phyloP scores from a whole-genome alignment of 2,888 invertebrate species.

The Steromphala cineraria region DNA sequence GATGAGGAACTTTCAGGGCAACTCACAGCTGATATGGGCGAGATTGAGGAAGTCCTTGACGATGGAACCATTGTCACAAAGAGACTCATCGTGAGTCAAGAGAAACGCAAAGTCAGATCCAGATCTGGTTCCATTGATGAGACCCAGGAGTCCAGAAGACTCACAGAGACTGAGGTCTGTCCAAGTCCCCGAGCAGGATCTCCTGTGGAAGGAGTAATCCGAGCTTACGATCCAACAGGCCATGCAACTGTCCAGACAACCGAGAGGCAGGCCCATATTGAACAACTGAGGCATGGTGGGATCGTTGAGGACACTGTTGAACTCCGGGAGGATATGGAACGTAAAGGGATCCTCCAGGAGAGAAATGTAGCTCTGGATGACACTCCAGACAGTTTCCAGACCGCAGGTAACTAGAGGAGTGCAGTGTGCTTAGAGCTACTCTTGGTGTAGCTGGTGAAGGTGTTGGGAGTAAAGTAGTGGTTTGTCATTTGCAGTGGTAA shows the following conservation, averaged over 20 bases:
- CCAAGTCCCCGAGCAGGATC: constrained; percentile 49
- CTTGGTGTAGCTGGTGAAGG: too few relatives aligned
- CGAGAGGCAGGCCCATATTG: constrained; percentile 41
- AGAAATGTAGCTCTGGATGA: constrained; percentile 59
- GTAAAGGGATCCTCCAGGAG: constrained; percentile 38
- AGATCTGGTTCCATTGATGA: constrained; percentile 54
- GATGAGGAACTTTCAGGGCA: constrained; percentile 31
- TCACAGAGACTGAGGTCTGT: constrained; percentile 27
- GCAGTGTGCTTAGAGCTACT: not conserved
- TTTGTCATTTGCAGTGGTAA: too few relatives aligned
- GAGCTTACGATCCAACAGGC: constrained; percentile 7
- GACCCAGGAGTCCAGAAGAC: not conserved
- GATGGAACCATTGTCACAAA: constrained; percentile 53
- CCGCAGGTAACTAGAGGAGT: not conserved
- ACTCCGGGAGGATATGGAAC: constrained; percentile 32
- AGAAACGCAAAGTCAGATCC: constrained; percentile 45
- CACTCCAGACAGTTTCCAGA: constrained; percentile 24
- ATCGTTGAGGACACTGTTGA: constrained; percentile 39
- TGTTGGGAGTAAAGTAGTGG: too few relatives aligned
- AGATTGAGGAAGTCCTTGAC: constrained; percentile 46
- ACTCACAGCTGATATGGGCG: constrained; percentile 37
- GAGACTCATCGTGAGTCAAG: constrained; percentile 46
- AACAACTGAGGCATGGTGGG: constrained; percentile 36
- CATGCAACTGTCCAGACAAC: constrained; percentile 39
- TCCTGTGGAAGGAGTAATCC: constrained; percentile 32